A percentile compares a stretch with the other conserved stretches of the same genome.
These are phyloP conservation scores for Tetragonisca angustula DNA, from an alignment of 2,888 invertebrate species.

Conservation along the genomic window DNA sequence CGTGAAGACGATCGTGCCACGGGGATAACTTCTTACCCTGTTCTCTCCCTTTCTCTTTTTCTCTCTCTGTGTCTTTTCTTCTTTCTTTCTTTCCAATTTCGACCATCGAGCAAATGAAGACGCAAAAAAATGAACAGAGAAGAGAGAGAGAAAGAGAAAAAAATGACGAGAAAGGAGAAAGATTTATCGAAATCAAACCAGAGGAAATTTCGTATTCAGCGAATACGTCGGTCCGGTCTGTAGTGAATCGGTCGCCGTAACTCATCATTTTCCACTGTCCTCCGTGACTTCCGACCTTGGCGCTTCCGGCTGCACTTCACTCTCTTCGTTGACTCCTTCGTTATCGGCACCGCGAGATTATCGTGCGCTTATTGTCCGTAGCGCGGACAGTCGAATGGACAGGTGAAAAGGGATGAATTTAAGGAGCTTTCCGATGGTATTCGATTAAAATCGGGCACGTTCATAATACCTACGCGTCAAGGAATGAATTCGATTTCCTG, in stretches of 20 bases:
- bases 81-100: constrained; percentile 11
- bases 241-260: constrained; percentile 65
- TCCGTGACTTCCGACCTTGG: constrained; percentile 56
- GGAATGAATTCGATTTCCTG: not conserved
- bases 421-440: constrained; percentile 27
- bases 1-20: constrained; percentile 44
- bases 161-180: constrained; percentile 20
- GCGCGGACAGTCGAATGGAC: constrained; percentile 42
- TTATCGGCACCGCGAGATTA: constrained; percentile 37
- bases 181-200: constrained; percentile 71
- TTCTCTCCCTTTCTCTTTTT: not conserved
- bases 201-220: constrained; percentile 70
- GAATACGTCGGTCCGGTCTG: constrained; percentile 62
- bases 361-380: constrained; percentile 39
- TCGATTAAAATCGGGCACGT: constrained; percentile 31
- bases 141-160: not conserved
- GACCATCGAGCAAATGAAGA: constrained; percentile 38
- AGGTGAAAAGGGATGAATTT: constrained; percentile 37
- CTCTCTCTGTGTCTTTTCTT: not conserved
- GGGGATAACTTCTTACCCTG: constrained; percentile 49
- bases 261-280: constrained; percentile 64
- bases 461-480: not conserved
- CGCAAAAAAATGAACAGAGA: constrained; percentile 35
- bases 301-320: constrained; percentile 17
- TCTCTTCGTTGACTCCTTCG: constrained; percentile 7